Percentiles rank a stretch among this genome's conserved stretches.
These are phyloP conservation scores for Zosterops pallidus DNA, from an alignment of 2,113 vertebrate genomes.

Conservation along the genomic window DNA sequence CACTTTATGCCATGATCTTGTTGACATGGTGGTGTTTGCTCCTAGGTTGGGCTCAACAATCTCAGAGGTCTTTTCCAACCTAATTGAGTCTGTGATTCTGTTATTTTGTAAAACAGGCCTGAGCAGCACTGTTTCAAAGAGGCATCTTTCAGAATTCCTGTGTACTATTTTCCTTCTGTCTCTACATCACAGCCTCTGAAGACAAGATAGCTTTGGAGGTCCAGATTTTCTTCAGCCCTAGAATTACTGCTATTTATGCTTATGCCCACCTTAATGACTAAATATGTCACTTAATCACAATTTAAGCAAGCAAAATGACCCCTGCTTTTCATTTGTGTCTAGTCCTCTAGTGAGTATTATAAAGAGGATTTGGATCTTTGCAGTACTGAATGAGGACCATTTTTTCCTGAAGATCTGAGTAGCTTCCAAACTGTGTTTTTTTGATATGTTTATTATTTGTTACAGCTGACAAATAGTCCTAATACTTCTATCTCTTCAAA, in stretches of 20 bases:
- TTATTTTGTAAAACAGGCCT: background rate
- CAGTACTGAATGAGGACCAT: rapidly evolving
- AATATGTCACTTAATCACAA: background rate
- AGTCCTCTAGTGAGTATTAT: background rate
- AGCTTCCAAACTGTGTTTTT: background rate
- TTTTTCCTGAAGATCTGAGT: background rate
- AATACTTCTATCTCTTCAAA: background rate
- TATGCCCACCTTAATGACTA: background rate
- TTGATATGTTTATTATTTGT: background rate
- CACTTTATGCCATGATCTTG: background rate
- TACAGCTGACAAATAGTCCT: background rate
- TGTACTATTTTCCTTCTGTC: background rate
- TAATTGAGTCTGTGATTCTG: background rate
- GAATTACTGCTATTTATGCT: background rate
- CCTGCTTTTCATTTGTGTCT: background rate
- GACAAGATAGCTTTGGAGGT: background rate
- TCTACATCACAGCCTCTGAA: background rate
- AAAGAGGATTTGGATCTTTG: background rate
- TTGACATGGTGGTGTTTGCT: rapidly evolving
- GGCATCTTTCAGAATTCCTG: background rate
- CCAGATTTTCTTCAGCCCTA: background rate
- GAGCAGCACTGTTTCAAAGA: background rate
- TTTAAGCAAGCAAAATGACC: background rate
- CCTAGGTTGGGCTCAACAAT: rapidly evolving
- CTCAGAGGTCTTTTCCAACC: background rate